Conservation (phyloP, 1,140 invertebrate genomes). For the Aphaenogaster floridana region DNA sequence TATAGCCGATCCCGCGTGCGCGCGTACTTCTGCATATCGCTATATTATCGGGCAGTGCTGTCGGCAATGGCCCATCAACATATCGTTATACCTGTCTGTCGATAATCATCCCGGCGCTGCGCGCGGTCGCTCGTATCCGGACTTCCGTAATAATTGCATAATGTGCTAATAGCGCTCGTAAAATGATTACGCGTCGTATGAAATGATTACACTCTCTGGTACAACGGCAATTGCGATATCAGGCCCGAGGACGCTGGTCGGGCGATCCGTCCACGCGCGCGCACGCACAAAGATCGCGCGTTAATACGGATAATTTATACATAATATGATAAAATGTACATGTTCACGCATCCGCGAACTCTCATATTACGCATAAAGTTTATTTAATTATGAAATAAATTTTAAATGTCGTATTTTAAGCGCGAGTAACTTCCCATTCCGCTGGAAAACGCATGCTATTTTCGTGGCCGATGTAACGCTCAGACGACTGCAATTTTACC, state of each 20-base stretch:
- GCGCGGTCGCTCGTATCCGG: constrained; percentile 51
- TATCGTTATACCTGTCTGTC: constrained; percentile 60
- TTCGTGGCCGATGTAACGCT: not conserved
- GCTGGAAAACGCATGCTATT: not conserved
- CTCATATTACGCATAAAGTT: not conserved
- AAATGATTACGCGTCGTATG: constrained; percentile 61
- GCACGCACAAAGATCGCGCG: not conserved
- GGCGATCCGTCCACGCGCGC: not conserved
- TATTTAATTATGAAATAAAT: not conserved
- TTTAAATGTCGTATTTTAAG: not conserved
- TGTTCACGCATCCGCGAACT: not conserved
- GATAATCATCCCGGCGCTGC: constrained; percentile 52
- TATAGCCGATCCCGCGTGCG: constrained; percentile 13
- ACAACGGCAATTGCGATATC: constrained; percentile 40
- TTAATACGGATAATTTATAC: constrained; percentile 42
- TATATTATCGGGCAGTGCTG: constrained; percentile 47
- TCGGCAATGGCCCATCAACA: constrained; percentile 50
- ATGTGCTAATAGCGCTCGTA: constrained; percentile 63
- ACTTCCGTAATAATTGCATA: constrained; percentile 65
- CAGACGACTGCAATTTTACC: constrained; percentile 48
- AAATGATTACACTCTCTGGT: constrained; percentile 48
- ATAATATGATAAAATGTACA: not conserved
- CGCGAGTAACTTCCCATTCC: too few species aligned
- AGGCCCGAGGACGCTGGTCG: not conserved
- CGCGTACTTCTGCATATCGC: not conserved